phyloP scores from a whole-genome alignment of 2,888 invertebrate genomes.

The Galerucella pusilla region DNA sequence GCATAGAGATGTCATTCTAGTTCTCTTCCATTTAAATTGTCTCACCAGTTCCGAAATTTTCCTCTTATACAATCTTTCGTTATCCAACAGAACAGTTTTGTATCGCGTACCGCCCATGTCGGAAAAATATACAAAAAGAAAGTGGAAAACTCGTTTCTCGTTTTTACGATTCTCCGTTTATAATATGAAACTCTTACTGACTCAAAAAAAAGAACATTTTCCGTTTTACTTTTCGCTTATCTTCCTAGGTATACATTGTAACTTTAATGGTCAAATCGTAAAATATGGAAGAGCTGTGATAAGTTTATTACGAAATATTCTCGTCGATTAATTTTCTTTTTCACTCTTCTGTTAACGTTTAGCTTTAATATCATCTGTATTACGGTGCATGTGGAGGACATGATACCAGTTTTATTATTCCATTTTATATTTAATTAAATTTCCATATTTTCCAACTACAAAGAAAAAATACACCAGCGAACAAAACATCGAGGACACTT shows the following conservation, averaged over 20 bases:
- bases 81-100: not conserved
- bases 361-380: not conserved
- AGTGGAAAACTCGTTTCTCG: constrained; percentile 33
- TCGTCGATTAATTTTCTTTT: constrained; percentile 14
- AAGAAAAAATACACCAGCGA: too few relatives aligned
- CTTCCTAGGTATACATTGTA: constrained; percentile 22
- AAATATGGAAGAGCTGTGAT: constrained; percentile 19
- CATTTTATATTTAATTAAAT: not conserved
- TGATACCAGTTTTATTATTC: not conserved
- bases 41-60: too few relatives aligned
- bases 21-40: too few relatives aligned
- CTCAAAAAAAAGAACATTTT: constrained; percentile 31
- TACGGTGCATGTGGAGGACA: not conserved
- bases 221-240: constrained; percentile 31
- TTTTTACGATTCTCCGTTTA: constrained; percentile 26
- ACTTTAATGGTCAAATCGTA: constrained; percentile 17
- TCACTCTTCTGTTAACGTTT: not conserved
- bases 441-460: not conserved
- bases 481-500: too few relatives aligned
- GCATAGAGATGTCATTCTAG: too few relatives aligned
- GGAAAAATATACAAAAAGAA: constrained; percentile 13
- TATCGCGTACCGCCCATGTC: not conserved
- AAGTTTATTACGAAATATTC: constrained; percentile 20
- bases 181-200: constrained; percentile 33
- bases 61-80: too few relatives aligned